Evolutionary conservation across 2,113 vertebrate genomes (phyloP), one percentile per base, ranked within the genome.

Genomic region (Anser brachyrhynchus): DNA sequence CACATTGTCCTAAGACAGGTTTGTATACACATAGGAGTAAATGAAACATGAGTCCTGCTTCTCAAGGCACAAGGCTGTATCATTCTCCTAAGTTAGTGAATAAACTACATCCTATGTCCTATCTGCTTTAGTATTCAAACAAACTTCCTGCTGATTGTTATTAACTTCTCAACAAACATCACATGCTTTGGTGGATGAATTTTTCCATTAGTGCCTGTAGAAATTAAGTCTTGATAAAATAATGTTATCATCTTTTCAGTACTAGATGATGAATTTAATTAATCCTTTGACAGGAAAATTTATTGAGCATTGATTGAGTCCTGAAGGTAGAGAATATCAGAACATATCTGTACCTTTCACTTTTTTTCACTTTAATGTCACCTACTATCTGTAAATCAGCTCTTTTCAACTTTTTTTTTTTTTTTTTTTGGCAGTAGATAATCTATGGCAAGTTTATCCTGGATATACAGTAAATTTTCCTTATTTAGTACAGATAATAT

Each of bases 181-280:
- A 95, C 35, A 39, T 77, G 39, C 15, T 89, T 85, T 77, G 0
- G 0, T 26, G 18, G 69, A 92, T 93, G 9, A 65, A 16, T 84
- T 66, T 90, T 84, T 49, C 71, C 72, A 80, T 22, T 54, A 72
- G 33, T 61, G 29, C 61, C 33, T 35, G 33, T 14, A 83, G 69
- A 86, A 91, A 72, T 21, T 54, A 86, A 54, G 31, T 71, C 52
- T 71, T 74, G 59, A 74, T 4, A 74, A 91, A 95, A 88, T 67
- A 94, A 39, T 43, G 44, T 59, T 67, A 75, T 57, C 12, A 69
- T 58, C 37, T 91, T 89, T 87, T 74, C 61, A 55, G 31, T 84
- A 25, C 46, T 59, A 62, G 70, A 13, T 87, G 66, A 93, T 75
- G 21, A 84, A 82, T 87, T 87, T 75, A 72, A 89, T 92, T 91